Conservation (phyloP, 2,888 invertebrate species). For the Xiphydria camelus region DNA sequence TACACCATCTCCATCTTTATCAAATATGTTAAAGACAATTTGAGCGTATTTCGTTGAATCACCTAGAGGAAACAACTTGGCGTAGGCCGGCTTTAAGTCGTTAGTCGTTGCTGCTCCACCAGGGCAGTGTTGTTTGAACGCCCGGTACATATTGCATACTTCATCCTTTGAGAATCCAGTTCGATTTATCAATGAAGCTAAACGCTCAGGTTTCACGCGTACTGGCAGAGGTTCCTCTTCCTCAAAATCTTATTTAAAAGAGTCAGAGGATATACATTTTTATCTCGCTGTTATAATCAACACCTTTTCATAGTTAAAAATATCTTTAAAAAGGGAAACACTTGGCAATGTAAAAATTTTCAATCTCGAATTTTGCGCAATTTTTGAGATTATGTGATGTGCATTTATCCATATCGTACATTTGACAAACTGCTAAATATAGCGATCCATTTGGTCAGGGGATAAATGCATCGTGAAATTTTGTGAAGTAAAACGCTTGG, state of each 20-base stretch:
- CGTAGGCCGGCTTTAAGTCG: slow-evolving; percentile 44
- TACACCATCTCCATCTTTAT: slow-evolving; percentile 43
- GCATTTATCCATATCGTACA: background rate
- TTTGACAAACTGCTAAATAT: background rate
- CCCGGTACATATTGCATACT: slow-evolving; percentile 43
- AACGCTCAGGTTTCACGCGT: slow-evolving; percentile 32
- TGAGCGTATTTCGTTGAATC: slow-evolving; percentile 46
- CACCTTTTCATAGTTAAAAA: no score
- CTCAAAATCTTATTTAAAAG: slow-evolving; percentile 21
- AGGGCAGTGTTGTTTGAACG: slow-evolving; percentile 49
- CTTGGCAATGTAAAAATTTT: no score
- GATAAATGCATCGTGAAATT: no score
- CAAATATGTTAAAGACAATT: slow-evolving; percentile 48
- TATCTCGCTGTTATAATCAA: no score
- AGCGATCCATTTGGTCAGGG: background rate
- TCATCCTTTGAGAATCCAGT: slow-evolving; percentile 46
- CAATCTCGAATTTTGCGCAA: no score
- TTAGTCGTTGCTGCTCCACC: slow-evolving; percentile 38
- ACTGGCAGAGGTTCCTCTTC: slow-evolving; percentile 26
- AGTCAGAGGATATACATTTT: no score
- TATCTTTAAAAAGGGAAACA: no score
- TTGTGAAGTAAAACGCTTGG: background rate
- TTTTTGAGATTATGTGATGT: slow-evolving; percentile 1
- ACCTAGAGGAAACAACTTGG: slow-evolving; percentile 48
- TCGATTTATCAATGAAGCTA: slow-evolving; percentile 30